Base-by-base conservation (phyloP, 2,888 invertebrate genomes). In the Zaprionus lineosus region DNA sequence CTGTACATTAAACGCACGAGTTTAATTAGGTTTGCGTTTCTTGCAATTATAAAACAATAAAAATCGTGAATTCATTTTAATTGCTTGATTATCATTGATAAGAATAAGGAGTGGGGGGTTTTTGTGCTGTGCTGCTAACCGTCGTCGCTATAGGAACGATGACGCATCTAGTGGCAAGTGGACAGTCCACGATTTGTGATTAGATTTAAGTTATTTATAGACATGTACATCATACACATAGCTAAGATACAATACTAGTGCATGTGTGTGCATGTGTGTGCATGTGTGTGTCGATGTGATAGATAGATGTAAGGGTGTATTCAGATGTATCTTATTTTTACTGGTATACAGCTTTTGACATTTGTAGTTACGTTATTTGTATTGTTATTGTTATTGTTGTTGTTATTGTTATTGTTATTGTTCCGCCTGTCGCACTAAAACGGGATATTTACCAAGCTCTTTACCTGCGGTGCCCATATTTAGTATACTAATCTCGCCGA, bases 381-480 rank as follows among this genome's bases (percentile, higher is more conserved):
- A 36, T 58, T 82, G 59, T 71, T 71, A 34, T 70, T 70, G 59
- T 52, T 71, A 74, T 70, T 74, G 55, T 62, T 18, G 39, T 31
- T 31, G n/a, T 31, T 71, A 36, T 64, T 70, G 59, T 57, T 71
- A 70, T 70, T 74, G 59, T 57, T 87, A 88, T 88, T 88, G 88
- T 87, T 89, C 89, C 89, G 90, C 90, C 90, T 90, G 90, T 89
- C 90, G 90, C 90, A 87, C 89, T 91, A 91, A 89, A 91, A 91
- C 91, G 91, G 91, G 95, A 95, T 95, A 95, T 95, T 95, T 95
- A 95, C 95, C 95, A 94, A 95, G 95, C 93, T 95, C 95, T 95
- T 96, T 96, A 97, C 97, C 97, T 94, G 98, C 98, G 91, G 98
- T 98, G 92, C 98, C 98, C 97, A 98, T 97, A 93, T 98, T 98